Percentiles rank a stretch among this genome's conserved stretches.
Conservation (phyloP, 2,113 vertebrate species). For the Aspidoscelis tigris region DNA sequence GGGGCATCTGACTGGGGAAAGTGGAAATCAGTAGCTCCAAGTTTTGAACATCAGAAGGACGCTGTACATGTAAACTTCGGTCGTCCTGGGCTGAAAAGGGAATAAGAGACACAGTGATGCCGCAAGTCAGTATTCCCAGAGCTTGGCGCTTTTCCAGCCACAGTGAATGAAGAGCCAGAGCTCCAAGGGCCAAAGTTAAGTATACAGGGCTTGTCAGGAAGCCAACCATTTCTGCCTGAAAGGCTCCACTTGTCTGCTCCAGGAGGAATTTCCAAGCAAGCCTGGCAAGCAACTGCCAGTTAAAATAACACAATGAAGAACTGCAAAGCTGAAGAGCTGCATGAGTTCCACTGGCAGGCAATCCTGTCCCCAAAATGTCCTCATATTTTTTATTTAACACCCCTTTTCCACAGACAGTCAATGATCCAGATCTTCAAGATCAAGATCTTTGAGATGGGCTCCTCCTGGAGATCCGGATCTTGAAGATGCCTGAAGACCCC, state of each 20-base stretch:
- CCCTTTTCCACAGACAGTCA: too few species aligned
- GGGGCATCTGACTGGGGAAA: too few species aligned
- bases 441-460: too few species aligned
- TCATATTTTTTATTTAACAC: background rate
- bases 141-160: background rate
- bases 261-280: background rate
- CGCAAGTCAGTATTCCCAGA: background rate
- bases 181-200: background rate
- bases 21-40: too few species aligned
- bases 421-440: too few species aligned
- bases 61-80: too few species aligned
- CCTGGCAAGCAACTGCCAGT: background rate
- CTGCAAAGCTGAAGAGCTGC: background rate
- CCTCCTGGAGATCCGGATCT: too few species aligned
- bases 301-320: background rate
- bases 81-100: too few species aligned
- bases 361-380: too few species aligned
- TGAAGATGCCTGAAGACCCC: too few species aligned
- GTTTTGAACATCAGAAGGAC: too few species aligned
- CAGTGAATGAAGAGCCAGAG: background rate
- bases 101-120: too few species aligned
- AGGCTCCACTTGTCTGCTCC: background rate
- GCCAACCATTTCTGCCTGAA: background rate
- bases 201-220: background rate
- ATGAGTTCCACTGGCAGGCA: background rate